These are phyloP conservation scores for Candoia aspera DNA, from an alignment of 2,113 vertebrate genomes.

Conservation along the genomic window DNA sequence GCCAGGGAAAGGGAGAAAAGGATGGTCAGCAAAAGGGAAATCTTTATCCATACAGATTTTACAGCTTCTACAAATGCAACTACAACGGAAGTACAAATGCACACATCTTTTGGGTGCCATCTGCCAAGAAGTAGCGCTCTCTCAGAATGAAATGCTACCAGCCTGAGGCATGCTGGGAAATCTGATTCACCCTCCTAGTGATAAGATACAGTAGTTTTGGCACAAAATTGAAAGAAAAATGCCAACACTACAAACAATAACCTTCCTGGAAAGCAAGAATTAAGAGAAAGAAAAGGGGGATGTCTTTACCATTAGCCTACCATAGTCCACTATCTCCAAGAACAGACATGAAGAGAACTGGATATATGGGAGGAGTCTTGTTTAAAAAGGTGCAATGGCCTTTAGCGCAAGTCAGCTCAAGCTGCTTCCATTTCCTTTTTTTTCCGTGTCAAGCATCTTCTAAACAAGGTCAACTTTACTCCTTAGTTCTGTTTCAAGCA, in stretches of 20 bases:
- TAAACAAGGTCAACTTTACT: background rate
- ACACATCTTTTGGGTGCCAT: background rate
- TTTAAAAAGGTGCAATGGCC: background rate
- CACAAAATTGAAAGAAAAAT: background rate
- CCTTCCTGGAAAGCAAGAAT: background rate
- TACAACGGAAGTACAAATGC: background rate
- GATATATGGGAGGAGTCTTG: background rate
- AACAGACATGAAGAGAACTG: background rate
- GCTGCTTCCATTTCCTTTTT: background rate
- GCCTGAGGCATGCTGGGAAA: background rate
- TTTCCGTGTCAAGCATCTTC: background rate
- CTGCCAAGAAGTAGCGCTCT: background rate
- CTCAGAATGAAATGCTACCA: too few relatives aligned
- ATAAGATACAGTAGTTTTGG: background rate
- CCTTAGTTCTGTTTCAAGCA: background rate
- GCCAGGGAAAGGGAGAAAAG: conserved; percentile 23
- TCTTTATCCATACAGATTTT: background rate
- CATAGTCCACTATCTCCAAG: background rate
- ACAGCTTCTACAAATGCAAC: background rate
- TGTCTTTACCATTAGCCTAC: background rate
- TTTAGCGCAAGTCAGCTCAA: background rate
- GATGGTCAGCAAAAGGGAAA: conserved; percentile 2
- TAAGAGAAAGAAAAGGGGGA: background rate
- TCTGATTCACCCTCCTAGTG: background rate
- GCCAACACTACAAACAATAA: background rate